Conservation (phyloP, 1,140 invertebrate genomes). For the Tachypleus tridentatus region DNA sequence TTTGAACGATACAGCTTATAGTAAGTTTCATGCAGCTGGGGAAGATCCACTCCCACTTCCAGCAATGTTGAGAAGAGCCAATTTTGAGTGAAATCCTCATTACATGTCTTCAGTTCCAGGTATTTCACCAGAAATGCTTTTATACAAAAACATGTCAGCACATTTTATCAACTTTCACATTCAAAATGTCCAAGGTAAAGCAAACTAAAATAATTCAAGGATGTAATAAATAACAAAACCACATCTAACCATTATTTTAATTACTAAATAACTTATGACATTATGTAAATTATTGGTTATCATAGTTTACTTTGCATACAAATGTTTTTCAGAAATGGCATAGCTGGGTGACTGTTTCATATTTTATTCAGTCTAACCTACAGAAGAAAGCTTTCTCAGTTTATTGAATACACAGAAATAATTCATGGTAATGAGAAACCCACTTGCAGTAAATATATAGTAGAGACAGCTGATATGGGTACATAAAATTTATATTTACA, state of each 20-base stretch:
- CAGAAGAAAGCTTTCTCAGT: too few species aligned
- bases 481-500: too few species aligned
- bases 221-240: background rate
- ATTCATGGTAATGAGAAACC: too few species aligned
- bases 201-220: conserved; percentile 4
- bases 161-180: too few species aligned
- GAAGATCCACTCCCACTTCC: conserved; percentile 33
- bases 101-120: conserved; percentile 29
- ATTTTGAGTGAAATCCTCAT: conserved; percentile 21
- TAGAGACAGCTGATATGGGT: too few species aligned
- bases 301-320: too few species aligned
- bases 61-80: conserved; percentile 37
- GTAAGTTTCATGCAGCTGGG: conserved; percentile 38
- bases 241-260: background rate
- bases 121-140: conserved; percentile 38
- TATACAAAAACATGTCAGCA: conserved; percentile 18
- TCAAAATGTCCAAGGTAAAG: conserved; percentile 5
- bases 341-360: too few species aligned
- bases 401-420: too few species aligned
- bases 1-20: conserved; percentile 37
- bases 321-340: too few species aligned
- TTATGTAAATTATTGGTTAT: too few species aligned
- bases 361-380: too few species aligned
- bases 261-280: background rate
- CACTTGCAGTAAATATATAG: too few species aligned